Evolutionary conservation across 2,113 vertebrate species (phyloP), one percentile per base, ranked within the genome.

Genomic region (Laterallus jamaicensis): DNA sequence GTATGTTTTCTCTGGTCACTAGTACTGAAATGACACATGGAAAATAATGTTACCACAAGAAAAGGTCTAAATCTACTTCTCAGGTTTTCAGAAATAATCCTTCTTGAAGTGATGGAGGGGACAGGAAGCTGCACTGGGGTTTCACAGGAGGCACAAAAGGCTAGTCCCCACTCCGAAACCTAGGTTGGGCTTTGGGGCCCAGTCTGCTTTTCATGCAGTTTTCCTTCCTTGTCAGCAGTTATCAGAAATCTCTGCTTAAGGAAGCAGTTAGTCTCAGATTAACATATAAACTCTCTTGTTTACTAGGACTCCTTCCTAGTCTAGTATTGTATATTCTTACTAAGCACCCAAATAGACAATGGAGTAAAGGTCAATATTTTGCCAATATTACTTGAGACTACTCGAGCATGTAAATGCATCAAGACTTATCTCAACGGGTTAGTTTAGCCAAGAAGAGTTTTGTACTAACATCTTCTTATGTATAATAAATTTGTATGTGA

Each of bases 161-260:
- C 21, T 42, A 47, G 29, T 2, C 11, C 8, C 2, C 0, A 1
- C 14, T 54, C 15, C 50, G 63, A 37, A 86, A 83, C n/a, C 22
- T 35, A 8, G 10, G 6, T 28, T 63, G 40, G 28, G 31, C 15
- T 94, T 86, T 70, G 15, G 5, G 80, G 40, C 16, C 11, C 28
- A 4, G 29, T 56, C 26, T 66, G 25, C 11, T 44, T 75, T 83
- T 59, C 56, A 32, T 29, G 6, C 6, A 63, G 13, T 15, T 35
- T 54, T 3, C 21, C 80, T 6, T 86, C 50, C 55, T 67, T 63
- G 31, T 55, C 52, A 63, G 32, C 15, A 59, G 29, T 58, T 75
- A 31, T 26, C n/a, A 82, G 70, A 58, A 59, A 58, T 63, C 12
- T 50, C 32, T 86, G 13, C 35, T 68, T 64, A 71, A 68, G 20